Evolutionary conservation across 2,113 vertebrate genomes (phyloP).

Genomic region (Siphamia tubifer): DNA sequence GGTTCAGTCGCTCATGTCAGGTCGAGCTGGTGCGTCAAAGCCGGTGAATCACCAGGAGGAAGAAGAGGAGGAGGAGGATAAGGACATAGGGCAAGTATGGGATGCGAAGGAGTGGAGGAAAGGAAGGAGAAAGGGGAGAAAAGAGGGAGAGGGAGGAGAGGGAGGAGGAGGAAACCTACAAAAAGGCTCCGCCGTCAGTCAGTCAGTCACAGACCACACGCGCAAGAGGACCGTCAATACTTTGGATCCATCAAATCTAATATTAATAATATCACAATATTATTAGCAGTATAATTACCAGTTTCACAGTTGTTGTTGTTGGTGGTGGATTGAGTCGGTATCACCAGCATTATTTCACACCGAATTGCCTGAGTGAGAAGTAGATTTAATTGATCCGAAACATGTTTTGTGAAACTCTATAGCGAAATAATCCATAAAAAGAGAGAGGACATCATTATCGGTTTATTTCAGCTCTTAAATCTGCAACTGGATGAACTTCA

Average conservation of each 20-base stretch:
- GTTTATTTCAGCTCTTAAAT: not conserved
- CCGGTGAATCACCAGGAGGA: conserved; percentile 70
- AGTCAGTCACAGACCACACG: conserved; percentile 75
- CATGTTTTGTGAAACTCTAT: not conserved
- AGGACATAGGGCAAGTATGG: conserved; percentile 35
- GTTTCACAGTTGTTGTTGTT: too few species aligned
- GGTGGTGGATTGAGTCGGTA: not conserved
- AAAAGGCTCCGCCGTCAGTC: conserved; percentile 75
- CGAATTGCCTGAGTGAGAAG: not conserved
- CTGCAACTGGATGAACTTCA: conserved; percentile 23
- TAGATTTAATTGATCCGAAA: conserved; percentile 1
- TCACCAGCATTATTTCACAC: conserved; percentile 29
- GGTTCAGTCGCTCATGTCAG: conserved; percentile 53
- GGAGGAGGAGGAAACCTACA: conserved; percentile 69
- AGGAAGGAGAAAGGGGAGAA: conserved; percentile 26
- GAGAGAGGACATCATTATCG: conserved; percentile 3
- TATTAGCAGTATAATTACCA: too few species aligned
- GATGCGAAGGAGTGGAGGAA: conserved; percentile 35
- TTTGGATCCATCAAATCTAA: not conserved
- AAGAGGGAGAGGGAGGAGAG: conserved; percentile 16
- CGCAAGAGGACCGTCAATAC: conserved; percentile 56
- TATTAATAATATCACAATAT: not conserved
- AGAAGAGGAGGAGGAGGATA: conserved; percentile 60
- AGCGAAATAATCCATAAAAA: not conserved
- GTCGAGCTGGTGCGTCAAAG: conserved; percentile 74